Evolutionary conservation across 1,140 invertebrate species (phyloP).

Genomic region (Ganaspis sp.): DNA sequence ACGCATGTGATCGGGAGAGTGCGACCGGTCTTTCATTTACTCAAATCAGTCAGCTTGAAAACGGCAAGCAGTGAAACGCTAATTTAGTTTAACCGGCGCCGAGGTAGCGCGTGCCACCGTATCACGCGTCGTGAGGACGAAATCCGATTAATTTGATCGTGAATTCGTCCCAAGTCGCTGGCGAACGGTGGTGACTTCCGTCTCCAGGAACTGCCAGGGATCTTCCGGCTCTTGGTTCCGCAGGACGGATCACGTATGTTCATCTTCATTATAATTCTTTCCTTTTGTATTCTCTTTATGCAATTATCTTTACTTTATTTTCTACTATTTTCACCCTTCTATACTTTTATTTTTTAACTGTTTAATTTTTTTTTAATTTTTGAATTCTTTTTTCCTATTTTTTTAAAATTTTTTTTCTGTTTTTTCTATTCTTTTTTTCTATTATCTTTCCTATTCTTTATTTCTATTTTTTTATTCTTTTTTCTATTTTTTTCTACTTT

Average conservation of each 20-base stretch:
- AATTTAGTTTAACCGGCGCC: slow-evolving; percentile 11
- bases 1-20: slow-evolving; percentile 40
- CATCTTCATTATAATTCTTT: background rate
- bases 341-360: too few species aligned
- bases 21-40: slow-evolving; percentile 35
- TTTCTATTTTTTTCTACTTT: too few species aligned
- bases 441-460: too few species aligned
- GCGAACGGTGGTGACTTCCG: background rate
- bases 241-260: background rate
- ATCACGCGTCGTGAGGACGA: slow-evolving; percentile 6
- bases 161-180: background rate
- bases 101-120: slow-evolving; percentile 25
- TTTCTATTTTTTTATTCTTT: too few species aligned
- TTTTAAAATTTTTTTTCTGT: too few species aligned
- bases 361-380: too few species aligned
- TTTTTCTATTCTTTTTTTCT: too few species aligned
- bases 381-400: too few species aligned
- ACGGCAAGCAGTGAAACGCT: slow-evolving; percentile 36
- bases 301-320: too few species aligned
- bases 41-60: slow-evolving; percentile 48
- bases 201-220: background rate
- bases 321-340: too few species aligned
- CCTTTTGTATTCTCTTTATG: too few species aligned
- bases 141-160: slow-evolving; percentile 17
- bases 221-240: slow-evolving; percentile 7